Evolutionary conservation across 2,888 invertebrate genomes (phyloP).

Genomic region (Molorchus minor): DNA sequence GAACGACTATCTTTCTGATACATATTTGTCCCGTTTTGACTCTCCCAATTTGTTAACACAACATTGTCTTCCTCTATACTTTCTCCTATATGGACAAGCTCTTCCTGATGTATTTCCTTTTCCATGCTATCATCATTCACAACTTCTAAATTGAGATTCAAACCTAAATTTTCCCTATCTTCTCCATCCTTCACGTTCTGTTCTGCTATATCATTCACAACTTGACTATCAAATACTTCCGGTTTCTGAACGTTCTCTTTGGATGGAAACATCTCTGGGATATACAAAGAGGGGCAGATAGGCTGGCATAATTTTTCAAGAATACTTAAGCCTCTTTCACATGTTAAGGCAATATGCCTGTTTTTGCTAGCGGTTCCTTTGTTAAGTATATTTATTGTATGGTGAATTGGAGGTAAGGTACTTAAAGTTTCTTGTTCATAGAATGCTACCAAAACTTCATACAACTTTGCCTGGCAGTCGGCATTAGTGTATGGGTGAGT

Average conservation of each 20-base stretch:
- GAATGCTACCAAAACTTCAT: conserved; percentile 40
- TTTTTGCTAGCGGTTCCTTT: conserved; percentile 34
- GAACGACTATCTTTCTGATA: too few species aligned
- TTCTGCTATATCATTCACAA: not conserved
- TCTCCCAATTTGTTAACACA: too few species aligned
- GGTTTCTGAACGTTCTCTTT: not conserved
- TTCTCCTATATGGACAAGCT: too few species aligned
- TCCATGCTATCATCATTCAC: conserved; percentile 18
- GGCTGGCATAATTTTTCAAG: conserved; percentile 46
- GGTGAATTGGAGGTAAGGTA: conserved; percentile 37
- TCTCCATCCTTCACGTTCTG: not conserved
- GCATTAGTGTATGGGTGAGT: conserved; percentile 36
- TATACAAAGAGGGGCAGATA: conserved; percentile 39
- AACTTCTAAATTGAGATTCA: not conserved
- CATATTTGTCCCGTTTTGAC: too few species aligned
- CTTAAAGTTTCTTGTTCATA: conserved; percentile 42
- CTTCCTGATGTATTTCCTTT: conserved; percentile 21
- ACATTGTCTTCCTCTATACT: not conserved
- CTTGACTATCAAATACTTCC: conserved; percentile 12
- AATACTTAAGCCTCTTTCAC: conserved; percentile 36
- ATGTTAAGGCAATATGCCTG: conserved; percentile 30
- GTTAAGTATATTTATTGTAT: conserved; percentile 37
- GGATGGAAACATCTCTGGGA: not conserved
- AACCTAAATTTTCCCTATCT: not conserved
- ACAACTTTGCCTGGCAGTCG: conserved; percentile 36